A percentile compares a stretch with the other conserved stretches of the same genome.
Evolutionary conservation across 2,797 vertebrate species (phyloP).

Genomic region (Astyanax mexicanus): DNA sequence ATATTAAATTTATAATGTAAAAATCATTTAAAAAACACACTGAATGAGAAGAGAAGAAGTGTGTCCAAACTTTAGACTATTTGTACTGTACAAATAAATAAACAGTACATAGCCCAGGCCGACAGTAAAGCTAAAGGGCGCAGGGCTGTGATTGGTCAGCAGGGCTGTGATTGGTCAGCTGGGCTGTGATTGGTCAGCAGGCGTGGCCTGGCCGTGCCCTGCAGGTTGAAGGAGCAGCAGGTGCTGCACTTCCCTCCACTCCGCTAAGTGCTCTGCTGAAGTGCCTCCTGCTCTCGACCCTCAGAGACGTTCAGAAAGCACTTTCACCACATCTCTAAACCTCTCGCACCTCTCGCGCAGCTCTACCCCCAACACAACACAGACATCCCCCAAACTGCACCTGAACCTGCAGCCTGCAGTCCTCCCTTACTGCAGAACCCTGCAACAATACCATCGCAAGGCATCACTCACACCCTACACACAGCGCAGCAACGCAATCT

Average conservation of each 20-base stretch:
- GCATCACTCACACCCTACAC: conserved; percentile 29
- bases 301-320: conserved; percentile 43
- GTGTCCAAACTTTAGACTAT: too few species aligned
- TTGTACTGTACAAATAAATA: too few species aligned
- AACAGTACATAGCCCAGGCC: too few species aligned
- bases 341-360: conserved; percentile 14
- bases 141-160: too few species aligned
- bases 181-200: too few species aligned
- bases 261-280: conserved; percentile 46
- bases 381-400: conserved; percentile 44
- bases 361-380: conserved; percentile 33
- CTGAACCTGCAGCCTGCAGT: conserved; percentile 14
- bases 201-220: not conserved
- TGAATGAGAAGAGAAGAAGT: too few species aligned
- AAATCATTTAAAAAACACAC: too few species aligned
- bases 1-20: too few species aligned
- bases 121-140: not conserved
- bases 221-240: conserved; percentile 46
- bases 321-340: conserved; percentile 34
- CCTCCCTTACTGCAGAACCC: not conserved
- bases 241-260: conserved; percentile 47
- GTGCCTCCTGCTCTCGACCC: conserved; percentile 35
- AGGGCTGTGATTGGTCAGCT: too few species aligned
- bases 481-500: conserved; percentile 29
- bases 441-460: not conserved